Evolutionary conservation across 2,797 vertebrate species (phyloP), one percentile per base, ranked within the genome.

Genomic region (Dermochelys coriacea): DNA sequence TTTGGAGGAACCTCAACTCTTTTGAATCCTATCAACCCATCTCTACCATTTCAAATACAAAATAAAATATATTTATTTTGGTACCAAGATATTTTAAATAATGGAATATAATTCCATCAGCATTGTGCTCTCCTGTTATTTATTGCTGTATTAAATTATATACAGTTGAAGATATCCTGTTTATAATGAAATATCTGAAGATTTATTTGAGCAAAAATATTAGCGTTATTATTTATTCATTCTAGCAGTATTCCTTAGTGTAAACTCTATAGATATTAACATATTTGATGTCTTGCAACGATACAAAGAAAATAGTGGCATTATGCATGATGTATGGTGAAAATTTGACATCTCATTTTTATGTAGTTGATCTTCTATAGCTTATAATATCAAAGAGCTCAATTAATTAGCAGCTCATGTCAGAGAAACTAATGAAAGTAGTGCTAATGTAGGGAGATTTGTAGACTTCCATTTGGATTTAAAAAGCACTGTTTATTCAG

Each of bases 201-300:
- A 98, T 98, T 97, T 98, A 98, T 97, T 97, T 97, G 97, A 97
- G 51, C 55, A 90, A 95, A 97, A 95, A 97, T 97, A 97, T 97
- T 97, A 97, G 93, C 96, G 97, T 97, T 97, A 98, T 98, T 97
- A 98, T 98, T 98, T 98, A 98, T 98, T 98, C 97, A 98, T 98
- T 98, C 96, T 94, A 95, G 85, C 88, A 78, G 85, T 96, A 96
- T 96, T 97, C 95, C 94, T 96, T 7, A 0, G 89, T 96, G 97
- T 97, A 96, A 91, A 93, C 85, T 96, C 96, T 93, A 98, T 98
- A 98, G 98, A 98, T 98, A 98, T 98, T 97, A 98, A 97, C 94
- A 84, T 97, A 97, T 96, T 93, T 96, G 96, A 97, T 97, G 95
- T 94, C 95, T 96, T 91, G 34, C 93, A 95, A 97, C 87, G 90